Evolutionary conservation across 2,113 vertebrate species (phyloP).

Genomic region (Malurus cyaneus): DNA sequence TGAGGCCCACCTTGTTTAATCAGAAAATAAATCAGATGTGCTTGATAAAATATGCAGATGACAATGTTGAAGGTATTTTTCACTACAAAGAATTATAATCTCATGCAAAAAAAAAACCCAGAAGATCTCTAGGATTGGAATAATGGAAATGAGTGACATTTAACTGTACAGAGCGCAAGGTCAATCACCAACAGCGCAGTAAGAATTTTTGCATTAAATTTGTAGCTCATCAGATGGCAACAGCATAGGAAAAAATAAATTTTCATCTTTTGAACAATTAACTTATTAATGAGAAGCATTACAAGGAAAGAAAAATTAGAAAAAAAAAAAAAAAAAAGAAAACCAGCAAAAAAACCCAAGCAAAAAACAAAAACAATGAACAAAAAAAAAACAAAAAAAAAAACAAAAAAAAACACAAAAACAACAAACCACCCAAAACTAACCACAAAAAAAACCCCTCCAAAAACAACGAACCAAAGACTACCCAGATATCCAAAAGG

Average conservation of each 20-base stretch:
- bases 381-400: background rate
- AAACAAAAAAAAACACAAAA: background rate
- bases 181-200: conserved; percentile 26
- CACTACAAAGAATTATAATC: conserved; percentile 34
- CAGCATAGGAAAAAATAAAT: background rate
- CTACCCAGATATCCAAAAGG: background rate
- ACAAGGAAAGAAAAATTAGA: background rate
- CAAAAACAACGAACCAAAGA: background rate
- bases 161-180: conserved; percentile 42
- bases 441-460: background rate
- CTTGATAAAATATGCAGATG: conserved; percentile 57
- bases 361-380: background rate
- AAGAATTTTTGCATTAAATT: conserved; percentile 51
- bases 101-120: background rate
- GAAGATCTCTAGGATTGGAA: background rate
- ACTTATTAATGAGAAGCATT: background rate
- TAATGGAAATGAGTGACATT: conserved; percentile 41
- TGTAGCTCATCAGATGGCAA: conserved; percentile 41
- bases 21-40: conserved; percentile 32
- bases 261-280: background rate
- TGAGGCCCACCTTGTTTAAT: background rate
- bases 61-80: background rate
- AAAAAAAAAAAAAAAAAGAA: background rate
- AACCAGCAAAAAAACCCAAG: no score
- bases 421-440: background rate